Base-by-base conservation (phyloP, 92 coral and sea anemone genomes). In the Porites cylindrica region DNA sequence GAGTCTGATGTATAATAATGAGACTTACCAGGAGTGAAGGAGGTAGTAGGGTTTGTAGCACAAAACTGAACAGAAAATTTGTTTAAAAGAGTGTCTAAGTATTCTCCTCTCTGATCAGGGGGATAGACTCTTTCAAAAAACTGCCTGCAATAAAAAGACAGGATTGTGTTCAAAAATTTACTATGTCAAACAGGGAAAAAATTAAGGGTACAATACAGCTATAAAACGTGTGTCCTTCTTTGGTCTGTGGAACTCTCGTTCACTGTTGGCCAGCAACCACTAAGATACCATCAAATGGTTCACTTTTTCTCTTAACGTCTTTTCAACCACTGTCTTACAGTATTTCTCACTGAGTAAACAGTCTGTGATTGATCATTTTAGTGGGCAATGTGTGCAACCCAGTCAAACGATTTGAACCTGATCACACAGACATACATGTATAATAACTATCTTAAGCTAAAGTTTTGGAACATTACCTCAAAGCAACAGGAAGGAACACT, bases 41-140 rank as follows among this genome's bases (percentile, higher is more conserved):
- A 86, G 79, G 91, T 90, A 9, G 67, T 82, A 10, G 94, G 98
- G 84, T 97, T 97, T 76, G 98, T 95, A 68, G 79, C 75, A 50
- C 95, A 81, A 85, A 90, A 97, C 80, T 89, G 90, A 24, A 85
- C 68, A 18, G 98, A 91, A 88, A 97, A 95, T 86, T 94, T 85
- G 58, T 94, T 94, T 38, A 97, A 88, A 21, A 97, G 69, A 18
- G 94, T 91, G 64, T 97, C 99, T 72, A 97, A 89, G 80, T 90
- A 97, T 82, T 93, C 97, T 51, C 96, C 98, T 80, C 99, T 86
- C 29, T 92, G 90, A 59, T 91, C 96, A 4, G 99, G 99, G 65
- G 99, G 99, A 38, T 94, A 85, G 4, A 97, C 89, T 51, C 94
- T 66, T 66, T 90, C 85, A 89, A 97, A 97, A 29, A 95, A 93